These are phyloP conservation scores for Craniophora ligustri DNA, from an alignment of 2,888 invertebrate genomes.

Conservation along the genomic window DNA sequence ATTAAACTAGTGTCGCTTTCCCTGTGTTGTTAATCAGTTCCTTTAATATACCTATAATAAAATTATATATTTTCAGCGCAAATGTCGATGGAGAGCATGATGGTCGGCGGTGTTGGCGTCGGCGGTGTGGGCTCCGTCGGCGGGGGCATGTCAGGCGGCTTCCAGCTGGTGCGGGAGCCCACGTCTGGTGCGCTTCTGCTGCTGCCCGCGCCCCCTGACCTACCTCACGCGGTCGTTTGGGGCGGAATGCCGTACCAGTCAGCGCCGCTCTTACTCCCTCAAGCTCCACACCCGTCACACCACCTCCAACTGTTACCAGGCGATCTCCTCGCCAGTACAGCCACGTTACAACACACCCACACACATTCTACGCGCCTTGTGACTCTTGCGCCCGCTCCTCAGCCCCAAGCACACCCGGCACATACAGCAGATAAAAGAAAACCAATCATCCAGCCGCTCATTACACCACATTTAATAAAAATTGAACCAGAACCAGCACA, in stretches of 20 bases:
- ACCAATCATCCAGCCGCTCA: constrained; percentile 83
- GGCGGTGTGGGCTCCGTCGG: constrained; percentile 91
- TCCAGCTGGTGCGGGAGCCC: constrained; percentile 95
- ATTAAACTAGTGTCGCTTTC: too few relatives aligned
- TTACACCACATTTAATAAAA: constrained; percentile 90
- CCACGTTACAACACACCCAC: constrained; percentile 91
- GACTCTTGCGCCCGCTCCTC: constrained; percentile 89
- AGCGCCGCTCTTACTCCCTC: constrained; percentile 78
- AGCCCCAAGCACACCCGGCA: constrained; percentile 74
- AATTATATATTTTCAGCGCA: constrained; percentile 86
- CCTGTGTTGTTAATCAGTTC: too few relatives aligned
- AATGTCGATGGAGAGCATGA: constrained; percentile 92
- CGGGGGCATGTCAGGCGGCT: constrained; percentile 91
- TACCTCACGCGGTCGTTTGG: constrained; percentile 93
- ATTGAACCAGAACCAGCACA: constrained; percentile 91
- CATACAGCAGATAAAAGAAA: constrained; percentile 78
- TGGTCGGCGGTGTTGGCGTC: constrained; percentile 90
- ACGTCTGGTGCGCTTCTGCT: constrained; percentile 94
- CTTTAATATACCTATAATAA: constrained; percentile 1
- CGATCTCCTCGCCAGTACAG: constrained; percentile 90
- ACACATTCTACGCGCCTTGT: constrained; percentile 91
- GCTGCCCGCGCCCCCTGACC: constrained; percentile 92
- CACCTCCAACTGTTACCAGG: constrained; percentile 91
- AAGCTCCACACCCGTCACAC: constrained; percentile 89
- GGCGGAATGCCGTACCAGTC: constrained; percentile 89